Percentiles rank a stretch among this genome's conserved stretches.
Evolutionary conservation across 2,113 vertebrate species (phyloP).

Genomic region (Indicator indicator): DNA sequence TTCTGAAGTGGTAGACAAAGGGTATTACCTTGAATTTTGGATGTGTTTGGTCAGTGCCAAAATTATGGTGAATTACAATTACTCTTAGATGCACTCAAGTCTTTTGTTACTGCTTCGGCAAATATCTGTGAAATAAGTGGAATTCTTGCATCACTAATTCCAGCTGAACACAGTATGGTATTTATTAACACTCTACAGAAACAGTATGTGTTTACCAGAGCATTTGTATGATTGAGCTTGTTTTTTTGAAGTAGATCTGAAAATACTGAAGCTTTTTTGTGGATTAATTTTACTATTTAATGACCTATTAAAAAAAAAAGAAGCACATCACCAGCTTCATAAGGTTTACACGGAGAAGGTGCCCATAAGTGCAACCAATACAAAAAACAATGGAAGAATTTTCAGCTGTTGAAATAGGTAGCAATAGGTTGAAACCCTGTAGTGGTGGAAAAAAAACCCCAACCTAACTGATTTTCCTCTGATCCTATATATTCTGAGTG

Average conservation of each 20-base stretch:
- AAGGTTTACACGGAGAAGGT: not conserved
- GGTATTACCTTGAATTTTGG: slow-evolving; percentile 14
- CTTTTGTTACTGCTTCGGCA: not conserved
- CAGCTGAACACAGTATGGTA: not conserved
- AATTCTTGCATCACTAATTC: slow-evolving; percentile 12
- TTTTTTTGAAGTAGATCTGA: not conserved
- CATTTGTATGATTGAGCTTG: not conserved
- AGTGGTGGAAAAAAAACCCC: accelerated
- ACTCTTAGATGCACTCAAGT: not conserved
- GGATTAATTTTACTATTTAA: not conserved
- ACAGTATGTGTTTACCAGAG: not conserved
- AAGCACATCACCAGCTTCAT: not conserved
- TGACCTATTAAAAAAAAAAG: not conserved
- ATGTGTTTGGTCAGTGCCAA: slow-evolving; percentile 14
- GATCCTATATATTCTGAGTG: not conserved
- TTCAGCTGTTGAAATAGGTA: not conserved
- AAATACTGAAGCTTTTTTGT: not conserved
- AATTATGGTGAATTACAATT: not conserved
- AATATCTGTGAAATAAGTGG: not conserved
- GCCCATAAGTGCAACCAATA: not conserved
- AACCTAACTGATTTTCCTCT: not conserved
- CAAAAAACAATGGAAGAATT: not conserved
- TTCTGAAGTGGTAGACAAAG: slow-evolving; percentile 21
- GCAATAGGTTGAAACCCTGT: not conserved
- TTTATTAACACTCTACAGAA: not conserved